These are phyloP conservation scores for Homarus americanus DNA, from an alignment of 1,140 invertebrate species.

Conservation along the genomic window DNA sequence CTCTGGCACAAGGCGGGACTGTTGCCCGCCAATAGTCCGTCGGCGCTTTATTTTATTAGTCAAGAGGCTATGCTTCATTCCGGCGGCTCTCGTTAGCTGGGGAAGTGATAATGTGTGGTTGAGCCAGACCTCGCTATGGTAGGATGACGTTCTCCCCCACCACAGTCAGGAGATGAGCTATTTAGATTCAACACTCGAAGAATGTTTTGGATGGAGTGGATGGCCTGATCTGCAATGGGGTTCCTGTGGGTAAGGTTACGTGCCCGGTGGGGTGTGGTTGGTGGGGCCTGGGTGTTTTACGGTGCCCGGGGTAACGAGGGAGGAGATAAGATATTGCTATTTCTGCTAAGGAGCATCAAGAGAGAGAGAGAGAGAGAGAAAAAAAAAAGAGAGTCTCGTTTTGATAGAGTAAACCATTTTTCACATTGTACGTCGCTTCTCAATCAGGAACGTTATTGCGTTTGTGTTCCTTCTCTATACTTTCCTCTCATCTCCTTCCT, in stretches of 20 bases:
- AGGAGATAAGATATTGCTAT: constrained; percentile 38
- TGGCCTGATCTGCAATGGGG: too few species aligned
- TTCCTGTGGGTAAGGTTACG: background rate
- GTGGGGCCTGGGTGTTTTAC: background rate
- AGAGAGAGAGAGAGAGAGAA: background rate
- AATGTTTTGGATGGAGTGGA: too few species aligned
- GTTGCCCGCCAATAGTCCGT: constrained; percentile 28
- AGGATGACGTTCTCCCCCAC: background rate
- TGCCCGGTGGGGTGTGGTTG: background rate
- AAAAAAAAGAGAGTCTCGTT: background rate
- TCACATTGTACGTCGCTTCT: background rate
- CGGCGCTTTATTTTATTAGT: constrained; percentile 42
- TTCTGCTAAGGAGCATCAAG: constrained; percentile 1
- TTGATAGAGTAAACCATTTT: background rate
- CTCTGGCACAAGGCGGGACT: constrained; percentile 20
- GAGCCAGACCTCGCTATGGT: constrained; percentile 1
- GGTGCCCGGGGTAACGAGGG: background rate
- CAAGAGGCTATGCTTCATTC: constrained; percentile 18
- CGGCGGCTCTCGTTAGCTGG: constrained; percentile 35
- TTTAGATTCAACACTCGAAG: background rate
- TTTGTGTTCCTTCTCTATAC: background rate
- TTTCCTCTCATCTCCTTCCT: background rate
- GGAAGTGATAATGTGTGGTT: constrained; percentile 31
- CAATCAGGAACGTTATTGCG: background rate
- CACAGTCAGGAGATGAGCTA: background rate